Percentiles rank a stretch among this genome's conserved stretches.
phyloP scores from a whole-genome alignment of 2,797 vertebrate species.

The Pseudopleuronectes americanus region DNA sequence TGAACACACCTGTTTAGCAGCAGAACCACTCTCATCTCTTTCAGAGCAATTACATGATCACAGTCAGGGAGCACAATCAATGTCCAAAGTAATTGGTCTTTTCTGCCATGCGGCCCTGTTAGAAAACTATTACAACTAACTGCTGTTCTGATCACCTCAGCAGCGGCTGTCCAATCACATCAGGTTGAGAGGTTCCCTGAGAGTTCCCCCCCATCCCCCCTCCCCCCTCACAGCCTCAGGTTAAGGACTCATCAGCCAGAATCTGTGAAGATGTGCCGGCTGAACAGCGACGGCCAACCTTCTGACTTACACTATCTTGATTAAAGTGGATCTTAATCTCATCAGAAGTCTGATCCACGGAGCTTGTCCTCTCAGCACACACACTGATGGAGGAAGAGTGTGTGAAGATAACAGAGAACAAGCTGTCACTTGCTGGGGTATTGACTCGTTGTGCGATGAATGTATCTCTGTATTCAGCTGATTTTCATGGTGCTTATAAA shows the following conservation, averaged over 20 bases:
- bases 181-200: conserved; percentile 46
- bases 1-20: conserved; percentile 66
- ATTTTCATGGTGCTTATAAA: not conserved
- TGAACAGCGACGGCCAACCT: conserved; percentile 2
- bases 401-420: conserved; percentile 34
- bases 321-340: conserved; percentile 57
- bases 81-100: conserved; percentile 78
- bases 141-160: conserved; percentile 56
- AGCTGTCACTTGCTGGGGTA: conserved; percentile 1
- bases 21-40: conserved; percentile 63
- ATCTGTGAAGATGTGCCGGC: conserved; percentile 35
- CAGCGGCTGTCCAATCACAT: conserved; percentile 62
- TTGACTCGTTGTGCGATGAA: not conserved
- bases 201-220: not conserved
- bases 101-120: conserved; percentile 70
- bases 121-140: conserved; percentile 75
- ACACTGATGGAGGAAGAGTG: conserved; percentile 26
- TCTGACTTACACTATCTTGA: conserved; percentile 46
- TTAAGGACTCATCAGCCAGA: conserved; percentile 33
- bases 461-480: not conserved
- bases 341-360: conserved; percentile 50
- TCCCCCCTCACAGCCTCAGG: not conserved
- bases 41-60: conserved; percentile 79
- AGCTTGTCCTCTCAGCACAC: conserved; percentile 12
- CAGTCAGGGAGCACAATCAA: conserved; percentile 74